phyloP scores from a whole-genome alignment of 2,113 vertebrate genomes.

The Bombycilla garrulus region DNA sequence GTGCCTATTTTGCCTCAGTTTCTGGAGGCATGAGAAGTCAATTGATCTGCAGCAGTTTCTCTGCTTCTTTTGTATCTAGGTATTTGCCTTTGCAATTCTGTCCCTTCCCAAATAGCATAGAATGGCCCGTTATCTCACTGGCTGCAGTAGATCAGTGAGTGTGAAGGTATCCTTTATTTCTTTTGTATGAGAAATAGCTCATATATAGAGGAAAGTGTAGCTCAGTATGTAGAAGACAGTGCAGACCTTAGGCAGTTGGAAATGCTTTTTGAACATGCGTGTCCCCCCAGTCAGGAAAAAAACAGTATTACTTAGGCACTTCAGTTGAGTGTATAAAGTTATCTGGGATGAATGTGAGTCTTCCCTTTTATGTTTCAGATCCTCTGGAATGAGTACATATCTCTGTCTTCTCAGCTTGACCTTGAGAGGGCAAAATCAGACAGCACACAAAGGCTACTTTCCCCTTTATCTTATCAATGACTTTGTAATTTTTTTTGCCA shows the following conservation, averaged over 20 bases:
- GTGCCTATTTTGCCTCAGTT: not conserved
- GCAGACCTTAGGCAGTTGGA: not conserved
- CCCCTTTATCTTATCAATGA: not conserved
- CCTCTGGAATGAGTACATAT: not conserved
- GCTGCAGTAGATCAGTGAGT: not conserved
- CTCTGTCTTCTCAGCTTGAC: not conserved
- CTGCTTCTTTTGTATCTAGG: not conserved
- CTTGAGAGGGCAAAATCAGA: not conserved
- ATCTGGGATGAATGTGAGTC: not conserved
- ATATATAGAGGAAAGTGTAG: not conserved
- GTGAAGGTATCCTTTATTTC: not conserved
- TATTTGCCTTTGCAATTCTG: not conserved
- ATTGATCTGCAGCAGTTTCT: not conserved
- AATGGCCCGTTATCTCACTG: not conserved
- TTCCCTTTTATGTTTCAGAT: not conserved
- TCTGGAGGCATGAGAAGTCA: not conserved
- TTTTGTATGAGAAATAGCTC: not conserved
- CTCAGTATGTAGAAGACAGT: not conserved
- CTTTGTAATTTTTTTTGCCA: not conserved
- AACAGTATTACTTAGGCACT: not conserved
- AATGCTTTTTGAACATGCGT: not conserved
- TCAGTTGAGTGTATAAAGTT: not conserved
- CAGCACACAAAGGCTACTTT: not conserved
- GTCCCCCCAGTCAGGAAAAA: not conserved
- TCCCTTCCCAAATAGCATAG: not conserved